A percentile compares a stretch with the other conserved stretches of the same genome.
Evolutionary conservation across 2,888 invertebrate genomes (phyloP).

Genomic region (Aproaerema taeniolella): DNA sequence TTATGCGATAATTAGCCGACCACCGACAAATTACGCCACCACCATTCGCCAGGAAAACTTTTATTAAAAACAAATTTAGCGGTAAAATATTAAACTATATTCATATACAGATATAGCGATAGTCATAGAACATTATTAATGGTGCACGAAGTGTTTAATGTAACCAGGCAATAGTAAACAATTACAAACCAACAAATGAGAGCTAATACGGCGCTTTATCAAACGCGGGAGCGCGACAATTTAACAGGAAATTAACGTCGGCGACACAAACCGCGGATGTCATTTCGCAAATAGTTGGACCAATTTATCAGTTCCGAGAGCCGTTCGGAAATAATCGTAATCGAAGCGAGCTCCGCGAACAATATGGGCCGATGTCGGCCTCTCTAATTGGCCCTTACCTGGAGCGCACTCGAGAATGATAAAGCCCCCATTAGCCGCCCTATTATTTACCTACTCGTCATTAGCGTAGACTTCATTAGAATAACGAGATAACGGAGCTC

Average conservation of each 20-base stretch:
- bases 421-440: slow-evolving; percentile 77
- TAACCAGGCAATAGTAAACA: no score
- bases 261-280: slow-evolving; percentile 60
- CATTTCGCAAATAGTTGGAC: slow-evolving; percentile 72
- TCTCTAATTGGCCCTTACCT: slow-evolving; percentile 78
- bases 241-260: slow-evolving; percentile 60
- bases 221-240: slow-evolving; percentile 39
- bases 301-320: slow-evolving; percentile 72
- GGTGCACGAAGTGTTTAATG: no score
- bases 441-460: slow-evolving; percentile 78
- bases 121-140: no score
- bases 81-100: no score
- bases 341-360: slow-evolving; percentile 71
- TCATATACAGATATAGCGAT: no score
- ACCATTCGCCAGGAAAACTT: no score
- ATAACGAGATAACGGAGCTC: slow-evolving; percentile 76
- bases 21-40: slow-evolving; percentile 34
- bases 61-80: no score
- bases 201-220: no score
- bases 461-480: slow-evolving; percentile 78
- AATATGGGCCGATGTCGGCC: slow-evolving; percentile 75
- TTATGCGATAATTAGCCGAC: slow-evolving; percentile 50
- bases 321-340: slow-evolving; percentile 74
- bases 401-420: slow-evolving; percentile 77
- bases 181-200: no score